Conservation (phyloP, 2,113 vertebrate species). For the Menura novaehollandiae region DNA sequence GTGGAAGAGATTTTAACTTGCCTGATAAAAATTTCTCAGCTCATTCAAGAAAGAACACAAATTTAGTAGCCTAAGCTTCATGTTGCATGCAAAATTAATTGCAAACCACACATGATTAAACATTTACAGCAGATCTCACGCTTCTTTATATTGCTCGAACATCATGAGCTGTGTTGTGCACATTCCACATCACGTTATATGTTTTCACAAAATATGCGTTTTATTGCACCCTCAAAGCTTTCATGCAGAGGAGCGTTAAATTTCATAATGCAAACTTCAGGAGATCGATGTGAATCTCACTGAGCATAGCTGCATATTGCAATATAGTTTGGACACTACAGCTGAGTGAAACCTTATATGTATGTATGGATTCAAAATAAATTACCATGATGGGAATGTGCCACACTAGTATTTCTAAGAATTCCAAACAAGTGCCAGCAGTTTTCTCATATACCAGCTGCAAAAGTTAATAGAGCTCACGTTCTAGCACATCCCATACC, state of each 20-base stretch:
- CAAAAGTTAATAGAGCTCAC: background rate
- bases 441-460: background rate
- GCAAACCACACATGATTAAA: background rate
- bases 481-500: background rate
- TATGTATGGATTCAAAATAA: background rate
- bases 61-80: background rate
- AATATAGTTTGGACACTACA: background rate
- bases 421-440: background rate
- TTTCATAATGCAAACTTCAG: background rate
- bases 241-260: background rate
- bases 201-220: background rate
- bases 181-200: background rate
- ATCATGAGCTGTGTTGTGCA: background rate
- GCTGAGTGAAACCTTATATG: background rate
- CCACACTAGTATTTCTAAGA: background rate
- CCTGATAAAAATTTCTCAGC: background rate
- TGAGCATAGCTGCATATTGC: background rate
- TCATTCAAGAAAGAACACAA: background rate
- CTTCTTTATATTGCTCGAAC: background rate
- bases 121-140: background rate
- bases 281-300: background rate
- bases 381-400: background rate
- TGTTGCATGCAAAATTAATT: background rate
- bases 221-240: background rate
- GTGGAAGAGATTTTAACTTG: background rate